Percentiles rank a stretch among this genome's conserved stretches.
phyloP scores from a whole-genome alignment of 53 echinoderm and acorn worm species.

The Mesocentrotus franciscanus region DNA sequence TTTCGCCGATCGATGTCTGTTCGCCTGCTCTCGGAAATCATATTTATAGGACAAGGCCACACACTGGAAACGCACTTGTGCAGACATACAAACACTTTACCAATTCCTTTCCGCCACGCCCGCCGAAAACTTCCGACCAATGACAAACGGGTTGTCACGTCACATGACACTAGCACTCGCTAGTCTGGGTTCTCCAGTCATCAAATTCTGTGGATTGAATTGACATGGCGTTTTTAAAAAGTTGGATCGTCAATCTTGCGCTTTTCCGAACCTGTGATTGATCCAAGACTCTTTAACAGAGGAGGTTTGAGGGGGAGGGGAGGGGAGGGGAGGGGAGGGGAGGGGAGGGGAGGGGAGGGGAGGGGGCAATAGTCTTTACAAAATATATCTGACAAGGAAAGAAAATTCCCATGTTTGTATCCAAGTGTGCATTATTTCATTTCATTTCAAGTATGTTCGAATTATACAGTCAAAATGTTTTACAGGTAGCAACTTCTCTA shows the following conservation, averaged over 20 bases:
- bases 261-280: background rate
- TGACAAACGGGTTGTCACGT: slow-evolving; percentile 53
- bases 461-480: no score
- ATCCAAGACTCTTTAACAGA: no score
- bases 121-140: slow-evolving; percentile 61
- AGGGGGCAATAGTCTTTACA: no score
- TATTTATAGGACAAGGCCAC: slow-evolving; percentile 53
- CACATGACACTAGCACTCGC: slow-evolving; percentile 5
- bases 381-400: no score
- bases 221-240: background rate
- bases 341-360: no score
- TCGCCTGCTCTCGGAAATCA: slow-evolving; percentile 34
- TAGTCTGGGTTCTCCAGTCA: background rate
- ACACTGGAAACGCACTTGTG: slow-evolving; percentile 55
- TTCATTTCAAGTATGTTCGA: no score
- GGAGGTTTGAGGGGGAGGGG: no score
- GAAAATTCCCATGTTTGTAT: no score
- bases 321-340: no score
- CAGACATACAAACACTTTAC: slow-evolving; percentile 64
- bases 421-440: no score
- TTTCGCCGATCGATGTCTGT: slow-evolving; percentile 3
- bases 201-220: background rate
- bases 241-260: background rate
- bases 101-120: slow-evolving; percentile 63
- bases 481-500: no score